phyloP scores from a whole-genome alignment of 2,888 invertebrate species.

The Acheta domesticus region DNA sequence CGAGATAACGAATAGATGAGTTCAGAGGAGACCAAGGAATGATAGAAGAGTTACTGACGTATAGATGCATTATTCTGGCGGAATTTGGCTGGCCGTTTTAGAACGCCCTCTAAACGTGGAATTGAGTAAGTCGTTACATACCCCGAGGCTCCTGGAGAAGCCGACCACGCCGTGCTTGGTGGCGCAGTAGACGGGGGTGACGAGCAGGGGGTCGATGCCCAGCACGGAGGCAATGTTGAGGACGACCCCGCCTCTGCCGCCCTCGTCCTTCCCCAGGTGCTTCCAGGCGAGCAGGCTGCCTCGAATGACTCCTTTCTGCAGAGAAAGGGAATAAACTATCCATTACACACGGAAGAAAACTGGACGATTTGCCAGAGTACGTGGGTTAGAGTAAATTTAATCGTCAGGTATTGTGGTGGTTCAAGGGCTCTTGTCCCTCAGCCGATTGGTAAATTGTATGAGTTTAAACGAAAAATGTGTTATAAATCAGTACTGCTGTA shows the following conservation, averaged over 20 bases:
- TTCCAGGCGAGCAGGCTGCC: constrained; percentile 47
- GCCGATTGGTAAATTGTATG: no score
- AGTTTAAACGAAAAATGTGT: no score
- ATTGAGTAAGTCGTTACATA: constrained; percentile 36
- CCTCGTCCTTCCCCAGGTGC: constrained; percentile 47
- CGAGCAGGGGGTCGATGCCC: constrained; percentile 47
- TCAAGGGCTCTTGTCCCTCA: no score
- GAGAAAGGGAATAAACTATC: not conserved
- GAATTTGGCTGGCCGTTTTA: no score
- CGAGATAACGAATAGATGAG: no score
- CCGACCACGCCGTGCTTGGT: constrained; percentile 47
- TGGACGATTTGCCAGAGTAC: not conserved
- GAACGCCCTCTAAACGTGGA: no score
- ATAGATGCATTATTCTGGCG: no score
- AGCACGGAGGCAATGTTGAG: constrained; percentile 50
- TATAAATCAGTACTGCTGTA: no score
- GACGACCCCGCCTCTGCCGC: constrained; percentile 49
- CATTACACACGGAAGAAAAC: not conserved
- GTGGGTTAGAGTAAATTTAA: no score
- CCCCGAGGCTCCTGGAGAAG: constrained; percentile 43
- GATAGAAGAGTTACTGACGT: no score
- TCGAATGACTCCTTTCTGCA: constrained; percentile 38
- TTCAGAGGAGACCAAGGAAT: no score
- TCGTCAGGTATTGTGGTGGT: no score
- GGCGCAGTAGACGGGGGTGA: constrained; percentile 45